Conservation (phyloP, 2,888 invertebrate genomes). For the Lottia gigantea region DNA sequence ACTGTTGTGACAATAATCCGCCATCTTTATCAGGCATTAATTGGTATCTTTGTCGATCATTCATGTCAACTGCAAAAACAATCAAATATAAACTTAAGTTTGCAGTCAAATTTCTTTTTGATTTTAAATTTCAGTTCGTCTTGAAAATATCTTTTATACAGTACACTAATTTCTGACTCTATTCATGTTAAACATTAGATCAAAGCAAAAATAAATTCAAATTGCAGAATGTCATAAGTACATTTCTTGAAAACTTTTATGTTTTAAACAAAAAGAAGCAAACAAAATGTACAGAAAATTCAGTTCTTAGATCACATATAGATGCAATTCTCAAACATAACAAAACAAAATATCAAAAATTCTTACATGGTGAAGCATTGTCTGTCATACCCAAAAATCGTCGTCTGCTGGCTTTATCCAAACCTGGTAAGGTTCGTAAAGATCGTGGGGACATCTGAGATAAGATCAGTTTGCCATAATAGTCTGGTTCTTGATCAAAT, state of each 20-base stretch:
- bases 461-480: constrained; percentile 45
- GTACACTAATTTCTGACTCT: too few species aligned
- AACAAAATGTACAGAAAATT: too few species aligned
- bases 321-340: neutral
- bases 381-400: constrained; percentile 43
- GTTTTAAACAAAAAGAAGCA: too few species aligned
- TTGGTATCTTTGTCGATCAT: constrained; percentile 40
- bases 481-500: constrained; percentile 50
- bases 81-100: too few species aligned
- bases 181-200: too few species aligned
- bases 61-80: constrained; percentile 18
- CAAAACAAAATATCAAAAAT: neutral
- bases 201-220: neutral
- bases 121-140: too few species aligned
- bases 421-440: constrained; percentile 13
- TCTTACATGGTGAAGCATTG: constrained; percentile 15
- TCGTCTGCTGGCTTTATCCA: constrained; percentile 38
- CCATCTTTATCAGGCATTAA: constrained; percentile 33
- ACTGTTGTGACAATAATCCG: constrained; percentile 27
- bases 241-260: too few species aligned
- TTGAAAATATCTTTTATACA: too few species aligned
- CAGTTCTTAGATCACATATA: neutral
- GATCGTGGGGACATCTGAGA: constrained; percentile 13
- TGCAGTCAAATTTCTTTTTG: too few species aligned
- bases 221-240: too few species aligned